Evolutionary conservation across 1,140 invertebrate species (phyloP).

Genomic region (Euglossa dilemma): DNA sequence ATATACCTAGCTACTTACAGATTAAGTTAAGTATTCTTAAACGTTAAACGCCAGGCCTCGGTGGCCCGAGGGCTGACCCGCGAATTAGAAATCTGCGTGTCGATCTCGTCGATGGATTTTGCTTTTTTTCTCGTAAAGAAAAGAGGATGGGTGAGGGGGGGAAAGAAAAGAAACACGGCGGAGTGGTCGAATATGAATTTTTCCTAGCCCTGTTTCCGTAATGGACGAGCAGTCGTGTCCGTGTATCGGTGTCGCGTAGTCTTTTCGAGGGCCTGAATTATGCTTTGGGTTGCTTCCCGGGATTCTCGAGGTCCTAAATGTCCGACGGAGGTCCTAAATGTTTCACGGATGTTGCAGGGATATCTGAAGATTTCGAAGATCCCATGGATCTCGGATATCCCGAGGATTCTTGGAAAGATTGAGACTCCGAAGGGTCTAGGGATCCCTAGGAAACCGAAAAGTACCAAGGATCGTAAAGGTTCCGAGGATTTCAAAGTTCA

Average conservation of each 20-base stretch:
- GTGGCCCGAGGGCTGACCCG: not conserved
- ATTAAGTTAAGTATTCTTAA: constrained; percentile 65
- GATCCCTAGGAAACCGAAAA: not conserved
- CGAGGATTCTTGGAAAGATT: no score
- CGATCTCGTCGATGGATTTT: not conserved
- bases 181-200: not conserved
- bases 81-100: constrained; percentile 4
- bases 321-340: no score
- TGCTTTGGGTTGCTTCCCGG: not conserved
- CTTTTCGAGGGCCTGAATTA: not conserved
- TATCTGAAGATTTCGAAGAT: no score
- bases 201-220: not conserved
- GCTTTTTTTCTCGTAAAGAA: no score
- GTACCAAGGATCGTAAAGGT: not conserved
- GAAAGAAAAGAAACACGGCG: not conserved
- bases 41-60: constrained; percentile 1
- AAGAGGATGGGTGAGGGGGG: not conserved
- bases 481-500: not conserved
- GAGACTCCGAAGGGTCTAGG: not conserved
- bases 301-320: not conserved
- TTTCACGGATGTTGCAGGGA: no score
- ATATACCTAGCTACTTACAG: constrained; percentile 65
- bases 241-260: not conserved
- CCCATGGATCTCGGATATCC: not conserved
- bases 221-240: not conserved